Evolutionary conservation across 1,140 invertebrate genomes (phyloP).

Genomic region (Scaptomyza graminum): DNA sequence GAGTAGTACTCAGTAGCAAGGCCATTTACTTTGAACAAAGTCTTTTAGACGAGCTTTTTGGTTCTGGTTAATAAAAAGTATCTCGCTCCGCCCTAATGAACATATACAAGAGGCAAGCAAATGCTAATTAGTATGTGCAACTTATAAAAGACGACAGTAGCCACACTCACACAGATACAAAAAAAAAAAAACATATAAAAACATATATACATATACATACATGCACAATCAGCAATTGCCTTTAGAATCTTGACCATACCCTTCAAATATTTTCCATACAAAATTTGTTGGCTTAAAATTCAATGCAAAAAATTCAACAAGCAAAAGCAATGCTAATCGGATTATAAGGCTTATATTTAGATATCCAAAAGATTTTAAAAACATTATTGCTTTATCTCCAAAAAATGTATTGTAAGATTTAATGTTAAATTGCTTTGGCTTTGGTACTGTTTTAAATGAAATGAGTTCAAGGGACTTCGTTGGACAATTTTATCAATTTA

Average conservation of each 20-base stretch:
- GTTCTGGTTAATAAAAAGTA: not conserved
- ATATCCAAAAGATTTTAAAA: no score
- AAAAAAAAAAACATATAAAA: not conserved
- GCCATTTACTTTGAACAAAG: no score
- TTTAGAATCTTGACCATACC: conserved; percentile 15
- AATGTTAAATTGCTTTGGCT: no score
- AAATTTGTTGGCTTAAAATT: conserved; percentile 6
- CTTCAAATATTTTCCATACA: not conserved
- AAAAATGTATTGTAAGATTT: no score
- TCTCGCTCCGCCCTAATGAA: not conserved
- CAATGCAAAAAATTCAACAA: conserved; percentile 4
- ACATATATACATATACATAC: not conserved
- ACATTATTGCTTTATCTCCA: no score
- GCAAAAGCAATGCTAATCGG: no score
- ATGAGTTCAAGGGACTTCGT: no score
- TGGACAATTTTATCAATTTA: not conserved
- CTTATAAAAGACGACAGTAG: conserved; percentile 38
- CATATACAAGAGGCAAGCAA: not conserved
- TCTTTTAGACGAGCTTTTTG: not conserved
- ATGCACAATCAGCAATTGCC: not conserved
- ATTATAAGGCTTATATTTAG: no score
- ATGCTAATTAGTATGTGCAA: conserved; percentile 59
- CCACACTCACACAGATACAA: not conserved
- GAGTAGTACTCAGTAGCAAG: no score
- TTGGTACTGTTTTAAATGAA: no score